Percentiles rank a stretch among this genome's conserved stretches.
These are phyloP conservation scores for Rhynchophorus ferrugineus DNA, from an alignment of 1,140 invertebrate species.

Conservation along the genomic window DNA sequence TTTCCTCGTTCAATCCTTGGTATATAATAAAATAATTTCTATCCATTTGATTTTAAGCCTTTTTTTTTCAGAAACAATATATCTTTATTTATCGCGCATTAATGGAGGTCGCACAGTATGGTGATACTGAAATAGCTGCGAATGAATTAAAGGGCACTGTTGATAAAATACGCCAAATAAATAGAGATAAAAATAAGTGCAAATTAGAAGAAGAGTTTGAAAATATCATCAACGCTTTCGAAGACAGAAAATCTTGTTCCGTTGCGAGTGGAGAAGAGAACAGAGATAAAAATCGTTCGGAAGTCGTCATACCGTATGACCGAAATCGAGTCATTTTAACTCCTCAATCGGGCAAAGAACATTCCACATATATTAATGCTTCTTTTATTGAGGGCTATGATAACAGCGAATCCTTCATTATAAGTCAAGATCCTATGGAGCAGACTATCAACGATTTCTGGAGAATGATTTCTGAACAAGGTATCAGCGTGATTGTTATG, in stretches of 20 bases:
- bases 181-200: slow-evolving; percentile 53
- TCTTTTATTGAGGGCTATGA: slow-evolving; percentile 96
- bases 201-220: slow-evolving; percentile 81
- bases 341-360: slow-evolving; percentile 72
- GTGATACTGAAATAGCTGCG: slow-evolving; percentile 81
- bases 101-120: slow-evolving; percentile 88
- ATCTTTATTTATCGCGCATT: slow-evolving; percentile 94
- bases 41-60: too few relatives aligned
- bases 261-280: slow-evolving; percentile 80
- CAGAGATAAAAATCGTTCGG: slow-evolving; percentile 77
- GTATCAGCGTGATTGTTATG: slow-evolving; percentile 88
- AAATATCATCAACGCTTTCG: slow-evolving; percentile 73
- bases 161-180: slow-evolving; percentile 62
- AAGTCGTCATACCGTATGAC: slow-evolving; percentile 84
- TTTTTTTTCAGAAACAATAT: slow-evolving; percentile 78
- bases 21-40: too few relatives aligned
- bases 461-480: slow-evolving; percentile 93
- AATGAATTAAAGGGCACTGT: slow-evolving; percentile 60
- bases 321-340: slow-evolving; percentile 80
- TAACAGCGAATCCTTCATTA: slow-evolving; percentile 88
- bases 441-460: slow-evolving; percentile 89
- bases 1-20: slow-evolving; percentile 85
- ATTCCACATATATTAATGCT: slow-evolving; percentile 94
- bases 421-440: slow-evolving; percentile 90
- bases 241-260: slow-evolving; percentile 72